Base-by-base conservation (phyloP, 2,797 vertebrate genomes). In the Chrysocyon brachyurus region DNA sequence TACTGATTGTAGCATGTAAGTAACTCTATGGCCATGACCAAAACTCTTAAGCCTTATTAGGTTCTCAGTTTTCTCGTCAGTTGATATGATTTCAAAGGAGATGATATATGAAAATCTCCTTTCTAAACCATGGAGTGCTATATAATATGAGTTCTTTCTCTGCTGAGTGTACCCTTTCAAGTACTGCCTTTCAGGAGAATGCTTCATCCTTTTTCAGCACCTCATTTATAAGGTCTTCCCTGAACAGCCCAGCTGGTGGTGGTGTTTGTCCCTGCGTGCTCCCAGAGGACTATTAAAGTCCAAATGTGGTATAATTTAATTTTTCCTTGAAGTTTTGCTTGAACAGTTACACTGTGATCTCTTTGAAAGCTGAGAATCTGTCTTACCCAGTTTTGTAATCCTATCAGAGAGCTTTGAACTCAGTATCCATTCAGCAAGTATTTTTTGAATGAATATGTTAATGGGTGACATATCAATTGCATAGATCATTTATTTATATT, bases 241-340 rank as follows among this genome's bases (percentile, higher is more conserved):
- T 73, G n/a, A 87, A 33, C 15, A 75, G 33, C 33, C 14, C 21
- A 54, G 54, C 0, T 57, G 40, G 33, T 83, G n/a, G 16, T 59
- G 11, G 28, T n/a, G 33, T 92, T 88, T 82, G 61, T 49, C 7
- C 19, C 24, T 12, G 6, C n/a, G 14, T 52, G 14, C 2, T 54
- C 46, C 57, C 52, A 46, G 21, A 90, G 61, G 9, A 52, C 36
- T 89, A 63, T 26, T 36, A 57, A 91, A 26, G 12, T 52, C 56
- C 12, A 56, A 63, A 70, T 63, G 33, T 59, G 46, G 5, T 87
- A 56, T 87, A 90, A 78, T 31, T 83, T 86, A 79, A 63, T 36
- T 92, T 91, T 63, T 36, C 46, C 73, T 83, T 59, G 12, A 70
- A 61, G 73, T 94, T 87, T 85, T 90, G 33, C 31, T 77, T 87